Percentiles rank a stretch among this genome's conserved stretches.
Conservation (phyloP, 2,113 vertebrate species). For the Rhizomys pruinosus region DNA sequence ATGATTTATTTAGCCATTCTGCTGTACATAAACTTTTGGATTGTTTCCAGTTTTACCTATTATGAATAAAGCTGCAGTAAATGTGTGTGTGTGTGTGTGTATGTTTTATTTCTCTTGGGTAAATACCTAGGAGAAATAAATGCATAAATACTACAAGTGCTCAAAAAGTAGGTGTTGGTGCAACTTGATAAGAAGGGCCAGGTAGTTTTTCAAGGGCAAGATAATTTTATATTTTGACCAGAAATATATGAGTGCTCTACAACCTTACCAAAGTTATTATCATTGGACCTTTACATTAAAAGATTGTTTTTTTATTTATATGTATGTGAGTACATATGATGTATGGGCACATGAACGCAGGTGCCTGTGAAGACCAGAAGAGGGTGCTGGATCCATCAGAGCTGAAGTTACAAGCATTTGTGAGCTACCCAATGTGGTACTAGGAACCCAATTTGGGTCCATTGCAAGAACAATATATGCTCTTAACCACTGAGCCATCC, state of each 20-base stretch:
- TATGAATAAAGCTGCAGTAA: neutral
- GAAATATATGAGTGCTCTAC: neutral
- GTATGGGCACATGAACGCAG: neutral
- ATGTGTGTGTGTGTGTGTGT: neutral
- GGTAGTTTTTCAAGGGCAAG: constrained; percentile 33
- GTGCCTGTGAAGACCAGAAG: neutral
- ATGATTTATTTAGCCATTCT: neutral
- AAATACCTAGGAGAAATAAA: constrained; percentile 1
- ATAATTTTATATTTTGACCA: neutral
- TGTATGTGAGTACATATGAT: neutral
- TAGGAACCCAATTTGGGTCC: neutral
- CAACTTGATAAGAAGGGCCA: neutral
- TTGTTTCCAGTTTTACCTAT: constrained; percentile 14
- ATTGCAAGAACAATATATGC: too few species aligned
- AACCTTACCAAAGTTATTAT: neutral
- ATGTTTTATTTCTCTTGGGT: constrained; percentile 47
- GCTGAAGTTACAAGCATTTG: neutral
- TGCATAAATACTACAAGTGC: neutral
- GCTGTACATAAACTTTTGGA: neutral
- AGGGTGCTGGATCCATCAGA: neutral
- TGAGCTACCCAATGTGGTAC: neutral
- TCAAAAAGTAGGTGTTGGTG: neutral
- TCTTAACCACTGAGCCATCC: neutral
- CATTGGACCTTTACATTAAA: neutral
- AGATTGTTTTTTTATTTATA: neutral